phyloP scores from a whole-genome alignment of 2,888 invertebrate species.

The Aleiodes leptofemur region DNA sequence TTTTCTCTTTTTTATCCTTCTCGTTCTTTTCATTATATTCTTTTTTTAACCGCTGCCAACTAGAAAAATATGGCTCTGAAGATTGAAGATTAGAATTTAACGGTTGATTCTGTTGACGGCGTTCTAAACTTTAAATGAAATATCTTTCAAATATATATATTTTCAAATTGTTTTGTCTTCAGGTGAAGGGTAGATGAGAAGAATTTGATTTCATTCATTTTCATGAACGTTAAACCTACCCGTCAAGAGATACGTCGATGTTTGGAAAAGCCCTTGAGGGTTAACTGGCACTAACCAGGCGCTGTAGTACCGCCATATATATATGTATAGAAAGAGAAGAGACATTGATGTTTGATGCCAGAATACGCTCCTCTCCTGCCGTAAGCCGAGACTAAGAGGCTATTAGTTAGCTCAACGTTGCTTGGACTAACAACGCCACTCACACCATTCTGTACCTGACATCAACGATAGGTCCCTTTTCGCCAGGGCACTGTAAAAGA shows the following conservation, averaged over 20 bases:
- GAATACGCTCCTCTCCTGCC: conserved; percentile 65
- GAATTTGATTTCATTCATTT: conserved; percentile 18
- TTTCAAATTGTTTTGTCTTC: conserved; percentile 4
- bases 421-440: conserved; percentile 72
- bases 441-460: conserved; percentile 63
- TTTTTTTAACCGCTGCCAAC: conserved; percentile 15
- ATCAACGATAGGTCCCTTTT: conserved; percentile 49
- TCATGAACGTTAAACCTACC: not conserved
- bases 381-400: conserved; percentile 74
- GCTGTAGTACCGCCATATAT: not conserved
- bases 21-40: conserved; percentile 4
- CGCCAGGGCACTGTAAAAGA: conserved; percentile 3
- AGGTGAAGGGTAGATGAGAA: conserved; percentile 7
- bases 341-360: conserved; percentile 36
- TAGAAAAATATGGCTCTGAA: conserved; percentile 31
- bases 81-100: conserved; percentile 32
- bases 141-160: conserved; percentile 2
- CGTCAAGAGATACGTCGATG: conserved; percentile 22
- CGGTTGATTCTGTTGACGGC: conserved; percentile 16
- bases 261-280: conserved; percentile 30
- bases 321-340: not conserved
- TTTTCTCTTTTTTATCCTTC: conserved; percentile 6
- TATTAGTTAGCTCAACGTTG: conserved; percentile 72
- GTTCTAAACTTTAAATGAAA: conserved; percentile 28
- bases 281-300: conserved; percentile 14